These are phyloP conservation scores for Diplolepis rosae DNA, from an alignment of 2,888 invertebrate species.

Conservation along the genomic window DNA sequence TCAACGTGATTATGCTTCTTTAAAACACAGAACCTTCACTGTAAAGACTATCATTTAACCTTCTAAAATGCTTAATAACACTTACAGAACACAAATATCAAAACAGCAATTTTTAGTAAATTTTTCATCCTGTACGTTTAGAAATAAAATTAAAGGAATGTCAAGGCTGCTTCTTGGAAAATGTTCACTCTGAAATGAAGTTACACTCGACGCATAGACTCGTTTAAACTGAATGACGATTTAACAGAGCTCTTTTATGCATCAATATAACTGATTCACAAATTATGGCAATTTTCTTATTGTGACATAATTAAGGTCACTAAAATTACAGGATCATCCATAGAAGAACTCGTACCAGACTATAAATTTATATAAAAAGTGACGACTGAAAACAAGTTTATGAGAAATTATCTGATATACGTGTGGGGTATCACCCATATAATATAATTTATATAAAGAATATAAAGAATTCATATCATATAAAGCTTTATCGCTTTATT, in stretches of 20 bases:
- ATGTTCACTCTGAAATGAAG: not conserved
- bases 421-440: too few relatives aligned
- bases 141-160: not conserved
- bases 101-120: constrained; percentile 3
- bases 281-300: constrained; percentile 31
- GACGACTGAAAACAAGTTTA: not conserved
- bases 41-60: too few relatives aligned
- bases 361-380: not conserved
- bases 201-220: not conserved
- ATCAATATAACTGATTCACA: constrained; percentile 19
- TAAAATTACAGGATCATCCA: constrained; percentile 2
- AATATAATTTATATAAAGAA: too few relatives aligned
- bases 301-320: constrained; percentile 26
- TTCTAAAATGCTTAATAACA: too few relatives aligned
- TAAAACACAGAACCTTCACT: too few relatives aligned
- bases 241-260: constrained; percentile 23
- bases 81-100: not conserved
- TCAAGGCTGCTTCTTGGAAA: not conserved
- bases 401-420: not conserved
- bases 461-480: too few relatives aligned
- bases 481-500: not conserved
- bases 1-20: too few relatives aligned
- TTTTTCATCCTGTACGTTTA: not conserved
- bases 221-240: constrained; percentile 24
- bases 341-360: not conserved